Percentiles rank a stretch among this genome's conserved stretches.
These are phyloP conservation scores for Petrocephalus schoutedeni DNA, from an alignment of 2,797 vertebrate species.

Conservation along the genomic window DNA sequence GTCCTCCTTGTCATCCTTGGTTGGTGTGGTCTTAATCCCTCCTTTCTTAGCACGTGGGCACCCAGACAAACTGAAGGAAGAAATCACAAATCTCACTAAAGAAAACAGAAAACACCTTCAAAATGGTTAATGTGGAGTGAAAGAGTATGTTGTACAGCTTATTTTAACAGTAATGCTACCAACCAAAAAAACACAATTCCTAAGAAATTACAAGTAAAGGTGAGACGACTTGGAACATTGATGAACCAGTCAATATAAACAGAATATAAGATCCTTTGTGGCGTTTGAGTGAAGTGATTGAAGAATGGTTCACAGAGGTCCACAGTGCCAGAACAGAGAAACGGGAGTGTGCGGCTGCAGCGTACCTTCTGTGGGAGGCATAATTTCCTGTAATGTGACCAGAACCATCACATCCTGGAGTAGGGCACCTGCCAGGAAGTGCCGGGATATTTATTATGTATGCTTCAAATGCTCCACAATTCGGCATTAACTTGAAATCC, in stretches of 20 bases:
- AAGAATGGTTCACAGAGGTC: neutral
- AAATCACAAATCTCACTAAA: conserved; percentile 36
- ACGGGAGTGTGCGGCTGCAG: too few species aligned
- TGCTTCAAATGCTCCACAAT: neutral
- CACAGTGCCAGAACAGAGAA: neutral
- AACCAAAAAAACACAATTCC: neutral
- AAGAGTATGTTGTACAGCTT: neutral
- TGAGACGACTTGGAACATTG: neutral
- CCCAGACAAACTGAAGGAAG: conserved; percentile 80
- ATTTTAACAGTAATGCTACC: neutral
- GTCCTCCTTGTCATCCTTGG: conserved; percentile 96
- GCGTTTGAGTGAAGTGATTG: neutral
- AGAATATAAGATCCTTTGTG: neutral
- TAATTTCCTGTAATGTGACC: conserved; percentile 99
- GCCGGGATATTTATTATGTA: neutral
- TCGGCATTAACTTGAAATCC: neutral
- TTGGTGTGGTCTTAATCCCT: conserved; percentile 82
- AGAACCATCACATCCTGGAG: conserved; percentile 93
- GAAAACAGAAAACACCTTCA: neutral
- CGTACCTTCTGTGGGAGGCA: conserved; percentile 89
- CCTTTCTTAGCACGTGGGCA: conserved; percentile 98
- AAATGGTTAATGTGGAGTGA: neutral
- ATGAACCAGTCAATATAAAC: neutral
- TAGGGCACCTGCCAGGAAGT: conserved; percentile 82
- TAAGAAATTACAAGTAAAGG: neutral